Conservation (phyloP, 2,113 vertebrate species). For the Uria aalge region DNA sequence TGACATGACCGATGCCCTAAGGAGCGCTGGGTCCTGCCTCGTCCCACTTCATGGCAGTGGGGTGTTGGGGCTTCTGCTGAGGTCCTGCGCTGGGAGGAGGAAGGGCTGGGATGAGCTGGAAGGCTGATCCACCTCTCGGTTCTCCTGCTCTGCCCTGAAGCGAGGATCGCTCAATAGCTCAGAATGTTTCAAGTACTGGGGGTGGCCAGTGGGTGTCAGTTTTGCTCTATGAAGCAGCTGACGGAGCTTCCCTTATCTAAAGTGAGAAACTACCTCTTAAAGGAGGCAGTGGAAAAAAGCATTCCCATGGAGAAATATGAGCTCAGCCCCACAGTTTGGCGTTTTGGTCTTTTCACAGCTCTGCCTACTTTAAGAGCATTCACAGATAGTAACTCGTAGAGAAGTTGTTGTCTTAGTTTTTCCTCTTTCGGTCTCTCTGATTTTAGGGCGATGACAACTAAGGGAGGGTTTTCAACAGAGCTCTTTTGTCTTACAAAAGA, state of each 20-base stretch:
- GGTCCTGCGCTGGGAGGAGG: background rate
- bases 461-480: background rate
- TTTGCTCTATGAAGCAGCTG: constrained; percentile 58
- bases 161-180: background rate
- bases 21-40: fast-evolving
- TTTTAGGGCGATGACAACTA: background rate
- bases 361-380: background rate
- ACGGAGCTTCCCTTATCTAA: constrained; percentile 22
- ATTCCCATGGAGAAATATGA: background rate
- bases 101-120: background rate
- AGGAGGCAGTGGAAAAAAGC: background rate
- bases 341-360: background rate
- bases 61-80: background rate
- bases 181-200: constrained; percentile 34
- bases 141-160: background rate
- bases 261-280: constrained; percentile 43
- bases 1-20: fast-evolving
- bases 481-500: background rate
- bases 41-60: background rate
- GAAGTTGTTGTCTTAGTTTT: background rate
- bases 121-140: background rate
- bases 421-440: background rate
- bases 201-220: constrained; percentile 68
- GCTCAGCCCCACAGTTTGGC: background rate
- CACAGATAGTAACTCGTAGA: background rate